Conservation (phyloP, 2,888 invertebrate genomes). For the Polietes domitor region DNA sequence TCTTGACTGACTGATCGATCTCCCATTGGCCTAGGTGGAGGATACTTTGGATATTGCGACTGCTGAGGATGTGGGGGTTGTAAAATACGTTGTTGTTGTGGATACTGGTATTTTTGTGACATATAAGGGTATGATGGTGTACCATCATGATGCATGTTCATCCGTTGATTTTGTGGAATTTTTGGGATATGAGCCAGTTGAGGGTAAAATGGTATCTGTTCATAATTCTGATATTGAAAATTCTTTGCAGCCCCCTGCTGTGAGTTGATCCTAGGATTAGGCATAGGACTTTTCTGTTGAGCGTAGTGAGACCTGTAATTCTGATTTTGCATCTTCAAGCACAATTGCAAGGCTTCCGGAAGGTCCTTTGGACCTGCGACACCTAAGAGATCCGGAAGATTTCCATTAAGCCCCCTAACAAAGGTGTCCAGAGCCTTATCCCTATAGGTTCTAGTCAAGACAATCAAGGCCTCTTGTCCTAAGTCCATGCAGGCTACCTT, state of each 20-base stretch:
- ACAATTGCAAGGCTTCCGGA: slow-evolving; percentile 26
- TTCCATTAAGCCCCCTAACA: slow-evolving; percentile 29
- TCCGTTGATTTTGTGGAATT: slow-evolving; percentile 10
- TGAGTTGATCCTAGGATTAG: not conserved
- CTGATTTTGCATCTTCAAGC: slow-evolving; percentile 32
- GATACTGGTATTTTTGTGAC: not conserved
- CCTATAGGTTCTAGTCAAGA: slow-evolving; percentile 27
- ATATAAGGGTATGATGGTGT: slow-evolving; percentile 9
- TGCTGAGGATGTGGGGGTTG: not conserved
- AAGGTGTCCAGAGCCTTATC: slow-evolving; percentile 34
- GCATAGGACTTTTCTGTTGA: slow-evolving; percentile 13
- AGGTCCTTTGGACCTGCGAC: slow-evolving; percentile 12
- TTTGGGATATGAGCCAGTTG: slow-evolving; percentile 21
- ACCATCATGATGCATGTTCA: no score
- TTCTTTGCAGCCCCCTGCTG: not conserved
- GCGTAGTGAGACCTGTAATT: slow-evolving; percentile 13
- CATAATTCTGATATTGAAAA: no score
- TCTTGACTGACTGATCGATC: not conserved
- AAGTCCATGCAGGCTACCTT: slow-evolving; percentile 17
- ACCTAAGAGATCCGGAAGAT: slow-evolving; percentile 28
- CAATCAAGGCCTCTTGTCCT: not conserved
- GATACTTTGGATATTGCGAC: not conserved
- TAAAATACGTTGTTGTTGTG: not conserved
- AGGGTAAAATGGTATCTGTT: slow-evolving; percentile 20
- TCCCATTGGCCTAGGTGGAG: slow-evolving; percentile 5